Conservation (phyloP, 2,888 invertebrate species). For the Platyscelio sp. region DNA sequence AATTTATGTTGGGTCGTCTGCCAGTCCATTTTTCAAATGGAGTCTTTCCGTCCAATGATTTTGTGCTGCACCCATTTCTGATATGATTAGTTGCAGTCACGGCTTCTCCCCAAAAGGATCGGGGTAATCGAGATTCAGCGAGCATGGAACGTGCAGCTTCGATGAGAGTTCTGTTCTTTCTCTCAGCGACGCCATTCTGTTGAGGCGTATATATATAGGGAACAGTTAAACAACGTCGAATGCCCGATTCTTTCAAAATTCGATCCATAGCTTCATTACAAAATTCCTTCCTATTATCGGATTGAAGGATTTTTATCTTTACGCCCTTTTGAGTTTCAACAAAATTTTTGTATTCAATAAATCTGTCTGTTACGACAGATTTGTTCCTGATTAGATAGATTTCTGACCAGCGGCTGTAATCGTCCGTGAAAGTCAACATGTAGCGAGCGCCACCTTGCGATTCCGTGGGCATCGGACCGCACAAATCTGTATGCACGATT, state of each 20-base stretch:
- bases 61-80: constrained; percentile 10
- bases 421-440: not conserved
- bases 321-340: not conserved
- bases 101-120: constrained; percentile 12
- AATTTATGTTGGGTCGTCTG: not conserved
- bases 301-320: constrained; percentile 16
- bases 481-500: constrained; percentile 57
- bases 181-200: constrained; percentile 33
- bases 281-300: constrained; percentile 30
- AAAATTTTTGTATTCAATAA: not conserved
- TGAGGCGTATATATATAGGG: constrained; percentile 11
- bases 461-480: constrained; percentile 60
- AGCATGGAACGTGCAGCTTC: constrained; percentile 15
- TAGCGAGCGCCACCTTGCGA: constrained; percentile 45
- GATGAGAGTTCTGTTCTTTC: constrained; percentile 25
- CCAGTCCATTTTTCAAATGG: constrained; percentile 13
- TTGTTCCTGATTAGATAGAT: constrained; percentile 3
- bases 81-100: constrained; percentile 4
- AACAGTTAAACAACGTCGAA: not conserved
- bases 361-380: not conserved
- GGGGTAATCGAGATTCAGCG: not conserved
- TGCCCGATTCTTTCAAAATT: not conserved
- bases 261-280: constrained; percentile 13
- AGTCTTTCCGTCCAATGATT: not conserved
- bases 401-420: not conserved